Percentiles rank a stretch among this genome's conserved stretches.
Evolutionary conservation across 2,113 vertebrate genomes (phyloP).

Genomic region (Podarcis raffonei): DNA sequence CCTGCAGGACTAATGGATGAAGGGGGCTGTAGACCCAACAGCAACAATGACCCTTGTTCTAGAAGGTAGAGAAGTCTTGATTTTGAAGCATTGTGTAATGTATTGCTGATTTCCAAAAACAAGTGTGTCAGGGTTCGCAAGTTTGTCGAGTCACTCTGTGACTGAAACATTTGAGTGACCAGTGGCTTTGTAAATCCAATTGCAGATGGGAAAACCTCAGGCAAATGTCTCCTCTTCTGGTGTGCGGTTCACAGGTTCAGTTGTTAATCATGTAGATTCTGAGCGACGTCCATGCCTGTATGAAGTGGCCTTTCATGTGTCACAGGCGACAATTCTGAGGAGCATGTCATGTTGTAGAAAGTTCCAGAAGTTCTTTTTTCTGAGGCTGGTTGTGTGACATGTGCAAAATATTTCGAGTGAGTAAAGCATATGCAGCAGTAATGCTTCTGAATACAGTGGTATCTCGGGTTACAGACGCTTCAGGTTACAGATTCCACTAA

Average conservation of each 20-base stretch:
- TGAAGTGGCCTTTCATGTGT: not conserved
- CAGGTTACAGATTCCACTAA: no score
- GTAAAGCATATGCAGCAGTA: not conserved
- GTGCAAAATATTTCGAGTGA: no score
- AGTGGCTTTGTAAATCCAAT: not conserved
- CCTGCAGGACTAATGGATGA: no score
- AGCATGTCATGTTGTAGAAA: not conserved
- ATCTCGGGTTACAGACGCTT: no score
- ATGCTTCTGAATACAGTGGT: no score
- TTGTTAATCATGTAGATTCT: not conserved
- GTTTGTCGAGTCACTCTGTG: not conserved
- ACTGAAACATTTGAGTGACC: not conserved
- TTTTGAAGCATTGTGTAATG: not conserved
- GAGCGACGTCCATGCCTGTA: not conserved
- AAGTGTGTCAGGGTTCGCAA: not conserved
- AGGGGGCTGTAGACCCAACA: no score
- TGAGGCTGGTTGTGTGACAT: not conserved
- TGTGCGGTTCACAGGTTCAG: not conserved
- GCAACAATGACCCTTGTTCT: no score
- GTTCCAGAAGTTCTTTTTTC: not conserved
- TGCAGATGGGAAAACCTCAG: no score
- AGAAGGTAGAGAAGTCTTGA: not conserved
- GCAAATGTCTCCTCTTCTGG: no score
- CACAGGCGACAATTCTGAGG: not conserved
- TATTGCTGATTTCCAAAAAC: not conserved